Percentiles rank a stretch among this genome's conserved stretches.
Evolutionary conservation across 37 sponge, comb jelly and placozoan species (phyloP).

Genomic region (Ephydatia muelleri): DNA sequence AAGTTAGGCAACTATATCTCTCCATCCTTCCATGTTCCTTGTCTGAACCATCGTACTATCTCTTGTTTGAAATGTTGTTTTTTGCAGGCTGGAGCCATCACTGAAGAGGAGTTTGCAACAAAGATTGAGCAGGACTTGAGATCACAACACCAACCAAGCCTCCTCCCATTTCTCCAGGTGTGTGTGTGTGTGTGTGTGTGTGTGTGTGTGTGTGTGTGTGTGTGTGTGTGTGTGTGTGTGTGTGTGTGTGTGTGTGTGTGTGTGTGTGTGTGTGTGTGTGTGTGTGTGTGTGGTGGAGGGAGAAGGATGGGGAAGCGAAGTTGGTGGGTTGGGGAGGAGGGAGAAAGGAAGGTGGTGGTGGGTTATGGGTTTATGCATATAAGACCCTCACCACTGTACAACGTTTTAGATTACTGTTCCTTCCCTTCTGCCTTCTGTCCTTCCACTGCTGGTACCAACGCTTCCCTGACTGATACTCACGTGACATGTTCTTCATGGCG

Average conservation of each 20-base stretch:
- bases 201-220: background rate
- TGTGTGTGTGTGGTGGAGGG: background rate
- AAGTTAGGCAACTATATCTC: background rate
- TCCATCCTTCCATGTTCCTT: background rate
- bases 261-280: background rate
- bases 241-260: background rate
- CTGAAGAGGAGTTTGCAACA: conserved; percentile 74
- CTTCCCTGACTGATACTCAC: background rate
- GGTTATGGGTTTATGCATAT: too few relatives aligned
- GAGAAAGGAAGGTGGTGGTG: too few relatives aligned
- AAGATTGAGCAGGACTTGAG: conserved; percentile 68
- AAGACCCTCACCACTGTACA: too few relatives aligned
- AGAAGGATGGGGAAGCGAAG: too few relatives aligned
- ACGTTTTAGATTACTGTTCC: too few relatives aligned
- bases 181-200: background rate
- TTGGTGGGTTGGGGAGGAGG: background rate
- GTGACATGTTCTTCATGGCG: background rate
- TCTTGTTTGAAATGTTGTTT: background rate
- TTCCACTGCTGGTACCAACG: too few relatives aligned
- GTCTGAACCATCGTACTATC: background rate
- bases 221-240: background rate
- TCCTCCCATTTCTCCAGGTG: conserved; percentile 82
- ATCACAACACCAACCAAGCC: conserved; percentile 74
- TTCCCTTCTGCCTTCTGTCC: too few relatives aligned
- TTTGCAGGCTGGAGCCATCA: conserved; percentile 50